Base-by-base conservation (phyloP, 2,888 invertebrate species). In the Caenorhabditis imperialis region DNA sequence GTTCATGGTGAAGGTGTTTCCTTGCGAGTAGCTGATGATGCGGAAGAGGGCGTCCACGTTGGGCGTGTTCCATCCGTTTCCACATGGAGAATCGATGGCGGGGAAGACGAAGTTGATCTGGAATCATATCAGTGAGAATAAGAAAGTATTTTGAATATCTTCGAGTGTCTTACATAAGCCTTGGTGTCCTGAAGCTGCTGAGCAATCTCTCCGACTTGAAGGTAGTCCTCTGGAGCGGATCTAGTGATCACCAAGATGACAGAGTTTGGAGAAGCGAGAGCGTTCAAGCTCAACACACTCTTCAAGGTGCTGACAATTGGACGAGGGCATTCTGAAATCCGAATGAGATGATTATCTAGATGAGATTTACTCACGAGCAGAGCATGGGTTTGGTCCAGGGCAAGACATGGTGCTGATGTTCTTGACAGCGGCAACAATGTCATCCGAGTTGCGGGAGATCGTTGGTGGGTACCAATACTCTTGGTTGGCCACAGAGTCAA, bases 181-280 rank as follows among this genome's bases (percentile, higher is more conserved):
- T 65, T 75, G 25, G 60, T 37, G 25, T 62, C 48, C 30, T 70
- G 73, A 22, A 71, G 67, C 18, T 58, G 62, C 33, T 61, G 47
- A 8, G 74, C 75, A 27, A 70, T 67, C n/a, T 47, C 23, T 18
- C 74, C 67, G 42, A 62, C 69, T 61, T 65, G 50, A 16, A 65
- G 42, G 37, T 73, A 73, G 53, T 85, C 84, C 72, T 84, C 85
- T 12, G 83, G 79, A n/a, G 79, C 72, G 1, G 85, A 83, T 57
- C 79, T 73, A 0, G 85, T 82, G 54, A 85, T 75, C 5, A 85
- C 76, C 16, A 83, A 51, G 30, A 84, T 67, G 2, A 82, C 77
- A 12, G 83, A 84, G 54, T 82, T 81, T 18, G 84, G 84, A 7
- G 61, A 30, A 10, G 67, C 50, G 18, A 84, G 70, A 1, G 35